Conservation (phyloP, 2,888 invertebrate species). For the Litoditis marina region DNA sequence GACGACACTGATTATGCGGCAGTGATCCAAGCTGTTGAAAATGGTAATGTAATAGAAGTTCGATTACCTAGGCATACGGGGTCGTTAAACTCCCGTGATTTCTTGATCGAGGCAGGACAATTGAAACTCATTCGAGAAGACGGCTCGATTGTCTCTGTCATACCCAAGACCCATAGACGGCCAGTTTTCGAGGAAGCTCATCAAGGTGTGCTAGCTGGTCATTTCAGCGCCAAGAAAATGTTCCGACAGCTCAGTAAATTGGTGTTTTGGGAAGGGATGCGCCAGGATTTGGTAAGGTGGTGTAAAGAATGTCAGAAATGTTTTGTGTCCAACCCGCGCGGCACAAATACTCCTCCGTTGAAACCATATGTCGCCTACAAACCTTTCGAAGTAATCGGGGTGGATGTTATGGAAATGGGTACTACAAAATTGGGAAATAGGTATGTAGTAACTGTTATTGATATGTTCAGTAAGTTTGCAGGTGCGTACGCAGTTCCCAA, state of each 20-base stretch:
- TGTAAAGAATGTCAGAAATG: constrained; percentile 11
- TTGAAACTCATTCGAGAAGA: constrained; percentile 8
- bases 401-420: constrained; percentile 17
- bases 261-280: constrained; percentile 19
- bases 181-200: too few species aligned
- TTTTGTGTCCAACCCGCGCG: constrained; percentile 1
- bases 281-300: constrained; percentile 6
- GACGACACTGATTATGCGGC: too few species aligned
- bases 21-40: too few species aligned
- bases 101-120: not conserved
- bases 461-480: constrained; percentile 18
- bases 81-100: too few species aligned
- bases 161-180: too few species aligned
- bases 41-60: too few species aligned
- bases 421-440: constrained; percentile 5
- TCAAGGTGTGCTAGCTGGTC: too few species aligned
- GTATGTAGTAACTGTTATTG: constrained; percentile 19
- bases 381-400: constrained; percentile 19
- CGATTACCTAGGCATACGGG: too few species aligned
- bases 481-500: constrained; percentile 14
- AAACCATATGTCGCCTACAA: constrained; percentile 2
- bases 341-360: constrained; percentile 9
- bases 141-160: constrained; percentile 2
- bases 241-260: not conserved
- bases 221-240: too few species aligned